Evolutionary conservation across 2,113 vertebrate genomes (phyloP).

Genomic region (Physeter macrocephalus): DNA sequence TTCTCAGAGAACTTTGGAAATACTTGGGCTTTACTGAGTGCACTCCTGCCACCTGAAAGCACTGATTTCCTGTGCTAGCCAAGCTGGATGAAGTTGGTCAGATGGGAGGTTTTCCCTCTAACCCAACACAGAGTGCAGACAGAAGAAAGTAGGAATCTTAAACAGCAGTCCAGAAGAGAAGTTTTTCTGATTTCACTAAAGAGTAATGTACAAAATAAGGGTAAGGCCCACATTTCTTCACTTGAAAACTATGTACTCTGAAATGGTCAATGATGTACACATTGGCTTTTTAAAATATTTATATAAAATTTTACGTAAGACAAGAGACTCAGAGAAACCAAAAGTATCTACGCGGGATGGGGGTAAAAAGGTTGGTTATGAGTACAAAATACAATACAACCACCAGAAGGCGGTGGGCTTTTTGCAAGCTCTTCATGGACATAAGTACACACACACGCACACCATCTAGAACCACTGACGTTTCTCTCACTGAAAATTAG

Average conservation of each 20-base stretch:
- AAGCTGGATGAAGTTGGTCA: constrained; percentile 2
- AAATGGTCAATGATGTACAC: not conserved
- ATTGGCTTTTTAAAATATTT: not conserved
- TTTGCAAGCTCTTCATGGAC: not conserved
- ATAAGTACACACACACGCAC: not conserved
- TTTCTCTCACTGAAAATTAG: not conserved
- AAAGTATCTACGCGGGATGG: not conserved
- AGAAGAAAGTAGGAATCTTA: not conserved
- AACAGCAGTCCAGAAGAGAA: not conserved
- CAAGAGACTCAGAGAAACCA: not conserved
- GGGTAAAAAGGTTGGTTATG: not conserved
- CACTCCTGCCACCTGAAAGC: not conserved
- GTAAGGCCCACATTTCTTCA: not conserved
- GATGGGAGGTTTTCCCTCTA: not conserved
- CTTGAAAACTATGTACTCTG: not conserved
- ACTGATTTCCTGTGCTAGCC: not conserved
- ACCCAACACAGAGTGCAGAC: not conserved
- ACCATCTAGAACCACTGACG: too few species aligned
- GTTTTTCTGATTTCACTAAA: not conserved
- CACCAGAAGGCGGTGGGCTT: not conserved
- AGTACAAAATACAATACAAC: not conserved
- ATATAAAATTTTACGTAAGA: not conserved
- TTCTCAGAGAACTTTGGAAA: constrained; percentile 40
- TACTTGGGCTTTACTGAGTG: constrained; percentile 29
- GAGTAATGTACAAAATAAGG: not conserved